phyloP scores from a whole-genome alignment of 2,797 vertebrate genomes.

The Periparus ater region DNA sequence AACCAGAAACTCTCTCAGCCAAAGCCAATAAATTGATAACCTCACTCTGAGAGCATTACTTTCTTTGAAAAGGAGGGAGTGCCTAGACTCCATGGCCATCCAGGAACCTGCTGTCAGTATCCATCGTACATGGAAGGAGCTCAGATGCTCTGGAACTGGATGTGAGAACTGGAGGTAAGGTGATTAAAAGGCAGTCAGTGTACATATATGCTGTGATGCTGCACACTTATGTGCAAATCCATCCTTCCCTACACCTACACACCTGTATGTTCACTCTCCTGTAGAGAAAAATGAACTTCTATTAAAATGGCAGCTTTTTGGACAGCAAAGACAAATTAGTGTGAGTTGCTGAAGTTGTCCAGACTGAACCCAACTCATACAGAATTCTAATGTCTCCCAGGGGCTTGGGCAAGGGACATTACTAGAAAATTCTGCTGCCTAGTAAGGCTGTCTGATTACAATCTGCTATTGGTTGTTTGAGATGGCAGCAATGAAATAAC shows the following conservation, averaged over 20 bases:
- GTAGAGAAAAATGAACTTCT: neutral
- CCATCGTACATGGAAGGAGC: accelerated
- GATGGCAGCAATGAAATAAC: neutral
- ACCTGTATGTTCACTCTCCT: neutral
- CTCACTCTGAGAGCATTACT: neutral
- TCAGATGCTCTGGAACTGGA: neutral
- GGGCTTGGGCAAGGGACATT: neutral
- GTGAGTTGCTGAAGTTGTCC: neutral
- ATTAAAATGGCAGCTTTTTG: neutral
- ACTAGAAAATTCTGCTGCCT: neutral
- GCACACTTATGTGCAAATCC: neutral
- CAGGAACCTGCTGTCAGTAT: neutral
- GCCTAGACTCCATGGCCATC: neutral
- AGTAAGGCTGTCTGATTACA: neutral
- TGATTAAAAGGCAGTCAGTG: neutral
- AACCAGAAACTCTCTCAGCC: neutral
- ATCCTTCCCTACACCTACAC: neutral
- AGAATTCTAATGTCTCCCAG: neutral
- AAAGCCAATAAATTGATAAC: neutral
- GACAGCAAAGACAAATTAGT: neutral
- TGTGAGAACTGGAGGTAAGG: neutral
- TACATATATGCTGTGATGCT: neutral
- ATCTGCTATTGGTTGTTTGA: neutral
- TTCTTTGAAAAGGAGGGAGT: neutral
- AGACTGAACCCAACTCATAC: neutral